Evolutionary conservation across 2,888 invertebrate genomes (phyloP), one percentile per base, ranked within the genome.

Genomic region (Eulithis testata): DNA sequence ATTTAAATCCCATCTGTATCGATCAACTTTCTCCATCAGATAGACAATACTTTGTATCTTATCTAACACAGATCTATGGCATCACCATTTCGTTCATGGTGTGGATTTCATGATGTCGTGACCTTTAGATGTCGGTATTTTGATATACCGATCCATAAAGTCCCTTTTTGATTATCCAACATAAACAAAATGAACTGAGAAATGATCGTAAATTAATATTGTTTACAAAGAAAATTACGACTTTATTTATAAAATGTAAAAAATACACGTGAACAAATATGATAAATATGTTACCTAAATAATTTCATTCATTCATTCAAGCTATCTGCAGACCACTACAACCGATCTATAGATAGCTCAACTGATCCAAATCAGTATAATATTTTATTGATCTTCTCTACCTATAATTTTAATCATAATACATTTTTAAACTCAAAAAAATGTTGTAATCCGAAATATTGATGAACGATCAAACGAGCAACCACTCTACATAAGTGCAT

Each of bases 1-100:
- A 36, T 53, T 60, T 56, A 56, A 36, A 62, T 27, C 43, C 36
- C n/a, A 58, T 66, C 61, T 66, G 50, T 45, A 66, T 59, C 55
- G 59, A 59, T 66, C 65, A 64, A 65, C 66, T 66, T 59, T 66
- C 66, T 65, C 64, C 49, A 49, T 65, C 52, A 47, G 66, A 66
- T 61, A 58, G 54, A 62, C 66, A 66, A 66, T 63, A 56, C 59
- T 49, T 50, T 49, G 61, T 60, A 63, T 31, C 55, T 55, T 53
- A 66, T 66, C 66, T 60, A 50, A 43, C 50, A 53, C n/a, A 45
- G 52, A 66, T 66, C 63, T 63, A 59, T 36, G 59, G 47, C 43
- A 43, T 60, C 53, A 53, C 49, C 57, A 63, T 9, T 51, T 40
- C 14, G 40, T 53, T 50, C 9, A 43, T 52, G 31, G 52, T 63